A percentile compares a stretch with the other conserved stretches of the same genome.
Conservation (phyloP, 2,113 vertebrate species). For the Saguinus imperator region DNA sequence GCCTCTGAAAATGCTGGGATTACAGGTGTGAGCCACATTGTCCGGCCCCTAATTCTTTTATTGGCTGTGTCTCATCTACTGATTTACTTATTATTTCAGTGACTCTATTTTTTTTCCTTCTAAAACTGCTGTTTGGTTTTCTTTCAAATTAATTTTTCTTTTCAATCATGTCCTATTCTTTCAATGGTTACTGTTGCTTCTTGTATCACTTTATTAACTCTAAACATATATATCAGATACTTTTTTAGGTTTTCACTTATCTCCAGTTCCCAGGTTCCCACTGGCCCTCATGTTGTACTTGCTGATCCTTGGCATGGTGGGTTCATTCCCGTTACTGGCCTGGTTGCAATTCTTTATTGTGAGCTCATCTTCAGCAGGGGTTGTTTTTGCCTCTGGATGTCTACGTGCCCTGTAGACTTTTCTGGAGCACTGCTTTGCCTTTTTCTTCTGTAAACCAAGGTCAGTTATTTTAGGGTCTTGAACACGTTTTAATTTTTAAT, state of each 20-base stretch:
- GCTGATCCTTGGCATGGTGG: neutral
- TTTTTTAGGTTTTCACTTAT: neutral
- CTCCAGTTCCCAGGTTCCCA: neutral
- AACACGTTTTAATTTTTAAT: neutral
- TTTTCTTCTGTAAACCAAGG: neutral
- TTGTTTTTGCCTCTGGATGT: neutral
- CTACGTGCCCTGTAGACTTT: neutral
- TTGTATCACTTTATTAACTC: neutral
- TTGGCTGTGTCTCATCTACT: neutral
- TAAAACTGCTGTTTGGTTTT: conserved; percentile 21
- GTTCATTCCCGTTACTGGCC: neutral
- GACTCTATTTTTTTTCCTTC: neutral
- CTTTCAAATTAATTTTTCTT: conserved; percentile 50
- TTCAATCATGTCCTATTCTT: neutral
- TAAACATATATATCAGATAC: neutral
- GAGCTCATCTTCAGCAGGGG: neutral
- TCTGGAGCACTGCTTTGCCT: neutral
- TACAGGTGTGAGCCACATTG: too few relatives aligned
- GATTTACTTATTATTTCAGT: neutral
- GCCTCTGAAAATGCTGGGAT: too few relatives aligned
- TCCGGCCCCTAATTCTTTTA: neutral
- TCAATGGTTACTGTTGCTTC: neutral
- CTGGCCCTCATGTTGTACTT: neutral
- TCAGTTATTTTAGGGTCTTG: neutral
- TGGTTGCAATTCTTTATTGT: neutral